Base-by-base conservation (phyloP, 2,113 vertebrate genomes). In the Zootoca vivipara region DNA sequence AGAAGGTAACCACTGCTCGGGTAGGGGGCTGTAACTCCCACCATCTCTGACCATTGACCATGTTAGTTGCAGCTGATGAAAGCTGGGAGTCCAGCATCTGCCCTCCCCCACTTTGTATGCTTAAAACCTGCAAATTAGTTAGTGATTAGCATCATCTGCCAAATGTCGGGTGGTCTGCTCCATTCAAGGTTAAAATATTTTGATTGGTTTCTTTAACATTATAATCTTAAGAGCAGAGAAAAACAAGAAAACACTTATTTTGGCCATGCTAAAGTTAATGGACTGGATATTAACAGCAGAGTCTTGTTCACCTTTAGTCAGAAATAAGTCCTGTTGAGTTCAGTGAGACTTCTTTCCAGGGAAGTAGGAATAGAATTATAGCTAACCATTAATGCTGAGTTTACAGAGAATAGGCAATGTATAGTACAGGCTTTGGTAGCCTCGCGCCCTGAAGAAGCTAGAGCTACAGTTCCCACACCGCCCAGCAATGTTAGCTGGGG, bases 371-470 rank as follows among this genome's bases (percentile, higher is more conserved):
- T 52, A 70, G 30, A 28, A 72, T 33, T 72, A n/a, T n/a, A 72
- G 69, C 69, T 72, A 33, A n/a, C 15, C 28, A n/a, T 33, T 3
- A 33, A 33, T 75, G 24, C 73, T 10, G 1, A 26, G 40, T 75
- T 38, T 42, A 58, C 83, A 85, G 46, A 56, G n/a, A 3, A 40
- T 62, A 24, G 18, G 24, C 2, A 64, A 10, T 15, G 22, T 82
- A 38, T 18, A 70, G 16, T 33, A 52, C 2, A 52, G 46, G 46
- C 46, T 52, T 52, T 52, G 10, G 2, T 52, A 3, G 10, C 46
- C 46, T 52, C 0, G 0, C 0, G 0, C 2, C 46, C 46, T 10
- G 2, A 0, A 52, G 46, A 52, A 52, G 46, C 46, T 52, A 10
- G 46, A 52, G 46, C 46, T 52, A 52, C 46, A 52, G 46, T 52